phyloP scores from a whole-genome alignment of 2,113 vertebrate species.

The Dasyprocta punctata region DNA sequence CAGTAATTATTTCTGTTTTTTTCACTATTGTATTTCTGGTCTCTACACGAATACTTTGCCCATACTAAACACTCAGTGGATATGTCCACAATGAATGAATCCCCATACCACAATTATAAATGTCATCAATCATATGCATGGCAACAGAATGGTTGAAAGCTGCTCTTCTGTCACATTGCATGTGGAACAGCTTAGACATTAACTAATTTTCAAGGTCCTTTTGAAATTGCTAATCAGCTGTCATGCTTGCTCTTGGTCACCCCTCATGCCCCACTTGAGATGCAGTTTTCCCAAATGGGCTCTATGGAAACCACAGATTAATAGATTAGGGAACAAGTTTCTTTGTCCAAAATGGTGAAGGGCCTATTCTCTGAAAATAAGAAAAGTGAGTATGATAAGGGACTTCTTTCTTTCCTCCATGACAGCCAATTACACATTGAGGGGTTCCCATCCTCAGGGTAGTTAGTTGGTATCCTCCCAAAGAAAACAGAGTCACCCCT shows the following conservation, averaged over 20 bases:
- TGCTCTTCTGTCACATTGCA: neutral
- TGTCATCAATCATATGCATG: neutral
- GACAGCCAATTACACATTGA: neutral
- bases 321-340: neutral
- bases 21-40: neutral
- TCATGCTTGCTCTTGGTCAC: neutral
- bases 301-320: neutral
- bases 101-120: neutral
- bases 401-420: neutral
- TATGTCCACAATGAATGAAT: neutral
- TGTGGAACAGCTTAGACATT: neutral
- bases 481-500: neutral
- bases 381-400: neutral
- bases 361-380: neutral
- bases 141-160: slow-evolving; percentile 6
- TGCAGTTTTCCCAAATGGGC: neutral
- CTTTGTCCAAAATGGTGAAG: neutral
- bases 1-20: neutral
- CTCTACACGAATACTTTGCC: neutral
- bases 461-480: neutral
- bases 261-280: neutral
- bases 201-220: neutral
- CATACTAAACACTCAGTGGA: neutral
- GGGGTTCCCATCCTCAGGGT: neutral
- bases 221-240: neutral